Evolutionary conservation across 1,140 invertebrate species (phyloP), one percentile per base, ranked within the genome.

Genomic region (Mesaphorura yosii): DNA sequence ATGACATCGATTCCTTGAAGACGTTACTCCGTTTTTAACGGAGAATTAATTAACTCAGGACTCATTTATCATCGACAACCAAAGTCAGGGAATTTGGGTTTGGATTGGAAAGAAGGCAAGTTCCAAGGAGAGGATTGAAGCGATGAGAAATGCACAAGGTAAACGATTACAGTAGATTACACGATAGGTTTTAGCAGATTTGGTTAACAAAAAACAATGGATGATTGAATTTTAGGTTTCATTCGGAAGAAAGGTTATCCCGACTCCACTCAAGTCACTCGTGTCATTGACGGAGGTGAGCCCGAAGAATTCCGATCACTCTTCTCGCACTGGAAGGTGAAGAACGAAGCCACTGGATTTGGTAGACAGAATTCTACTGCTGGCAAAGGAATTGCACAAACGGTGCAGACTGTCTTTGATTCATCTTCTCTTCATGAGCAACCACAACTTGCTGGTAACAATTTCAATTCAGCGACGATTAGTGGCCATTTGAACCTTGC

Each of bases 1-100:
- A 65, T 71, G 69, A 69, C n/a, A 34, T 54, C 25, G 27, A 25
- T 56, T 20, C 15, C 17, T 38, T 29, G 23, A 6, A 19, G 10
- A 48, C 26, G 7, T 39, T 17, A 40, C 20, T 57, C 25, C n/a
- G 49, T 48, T 42, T 29, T 28, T 27, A 46, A 28, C n/a, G n/a
- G n/a, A n/a, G n/a, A n/a, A n/a, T n/a, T n/a, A n/a, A 29, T 31
- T 12, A 27, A 15, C 10, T 34, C 66, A 86, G 81, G 81, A 85
- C 59, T 83, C 86, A 0, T 95, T 82, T 68, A 81, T 95, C 51
- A 71, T 95, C 27, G 89, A 94, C 67, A 85, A 86, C 62, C 84
- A 83, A n/a, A 6, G 59, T 23, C 72, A 73, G 7, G 88, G 88
- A 1, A 80, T 94, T 51, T 95, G 90, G 88, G 82, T 89, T 1